Base-by-base conservation (phyloP, 1,140 invertebrate species). In the Copidosoma floridanum region DNA sequence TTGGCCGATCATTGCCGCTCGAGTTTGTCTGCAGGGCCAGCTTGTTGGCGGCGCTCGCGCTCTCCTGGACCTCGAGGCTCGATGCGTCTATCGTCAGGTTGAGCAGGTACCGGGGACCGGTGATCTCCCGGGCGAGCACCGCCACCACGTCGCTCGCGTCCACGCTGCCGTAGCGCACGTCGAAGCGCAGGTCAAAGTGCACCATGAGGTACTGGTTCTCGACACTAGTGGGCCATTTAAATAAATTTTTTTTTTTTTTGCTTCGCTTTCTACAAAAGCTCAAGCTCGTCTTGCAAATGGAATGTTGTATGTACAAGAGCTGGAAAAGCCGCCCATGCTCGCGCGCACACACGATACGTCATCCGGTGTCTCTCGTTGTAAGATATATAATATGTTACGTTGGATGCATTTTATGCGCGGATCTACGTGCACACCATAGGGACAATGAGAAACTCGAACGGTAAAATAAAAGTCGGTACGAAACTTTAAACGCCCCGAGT, bases 151-250 rank as follows among this genome's bases (percentile, higher is more conserved):
- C 82, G 0, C 81, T 77, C 1, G 81, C 75, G 1, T 75, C 75
- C 23, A 87, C 78, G 0, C 77, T 83, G 10, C 75, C 74, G 58
- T 80, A 80, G 2, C 81, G 75, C 6, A 87, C 85, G 72, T 90
- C 86, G 44, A 91, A 87, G 57, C 84, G 82, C 11, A 90, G 71
- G 54, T 89, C 88, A 57, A 91, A 91, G 68, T 90, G 88, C 0
- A 91, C 85, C 26, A 88, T 81, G 44, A 90, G 72, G 60, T 88
- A 84, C 51, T 85, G 82, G 11, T 82, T 82, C 63, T 88, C 86
- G 24, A 82, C 12, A 8, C 29, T 32, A 32, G 29, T 32, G 29
- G 29, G 29, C 12, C 29, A 12, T 8, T 8, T 32, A 32, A 32
- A 32, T 8, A 32, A 32, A 32, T 52, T n/a, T 26, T 37, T 1